A percentile compares a stretch with the other conserved stretches of the same genome.
Conservation (phyloP, 64 coral and sea anemone genomes). For the Montipora cactus region DNA sequence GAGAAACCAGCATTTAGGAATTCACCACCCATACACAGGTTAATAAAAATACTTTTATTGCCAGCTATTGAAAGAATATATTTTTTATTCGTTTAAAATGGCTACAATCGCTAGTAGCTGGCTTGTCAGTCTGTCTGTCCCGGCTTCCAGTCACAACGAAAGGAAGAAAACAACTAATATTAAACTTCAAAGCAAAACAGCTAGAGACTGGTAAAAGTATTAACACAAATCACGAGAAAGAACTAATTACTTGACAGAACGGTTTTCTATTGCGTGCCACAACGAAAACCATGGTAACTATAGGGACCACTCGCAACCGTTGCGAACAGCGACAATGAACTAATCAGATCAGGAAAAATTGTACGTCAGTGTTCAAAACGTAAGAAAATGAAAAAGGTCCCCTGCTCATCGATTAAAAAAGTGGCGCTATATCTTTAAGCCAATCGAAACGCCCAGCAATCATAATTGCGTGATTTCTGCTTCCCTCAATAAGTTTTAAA, state of each 20-base stretch:
- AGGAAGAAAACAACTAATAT: not conserved
- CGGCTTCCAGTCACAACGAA: constrained; percentile 22
- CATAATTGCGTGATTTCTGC: too few relatives aligned
- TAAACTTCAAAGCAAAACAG: not conserved
- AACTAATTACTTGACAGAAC: too few relatives aligned
- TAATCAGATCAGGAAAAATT: too few relatives aligned
- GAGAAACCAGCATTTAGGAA: not conserved
- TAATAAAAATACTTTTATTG: constrained; percentile 40
- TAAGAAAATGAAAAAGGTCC: not conserved
- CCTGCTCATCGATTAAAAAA: too few relatives aligned
- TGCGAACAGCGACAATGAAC: too few relatives aligned
- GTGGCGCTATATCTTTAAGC: too few relatives aligned
- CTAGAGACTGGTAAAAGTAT: not conserved
- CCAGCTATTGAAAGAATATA: constrained; percentile 24
- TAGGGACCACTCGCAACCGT: too few relatives aligned
- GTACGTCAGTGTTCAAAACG: not conserved
- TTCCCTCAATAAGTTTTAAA: too few relatives aligned
- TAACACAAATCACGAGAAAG: not conserved
- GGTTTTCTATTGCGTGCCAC: too few relatives aligned
- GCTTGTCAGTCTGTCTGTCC: constrained; percentile 22
- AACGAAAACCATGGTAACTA: too few relatives aligned
- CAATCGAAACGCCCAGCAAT: too few relatives aligned
- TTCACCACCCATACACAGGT: not conserved
- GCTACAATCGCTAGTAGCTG: constrained; percentile 2
- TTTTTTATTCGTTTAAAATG: not conserved